Evolutionary conservation across 2,113 vertebrate species (phyloP).

Genomic region (Muntiacus muntjak): DNA sequence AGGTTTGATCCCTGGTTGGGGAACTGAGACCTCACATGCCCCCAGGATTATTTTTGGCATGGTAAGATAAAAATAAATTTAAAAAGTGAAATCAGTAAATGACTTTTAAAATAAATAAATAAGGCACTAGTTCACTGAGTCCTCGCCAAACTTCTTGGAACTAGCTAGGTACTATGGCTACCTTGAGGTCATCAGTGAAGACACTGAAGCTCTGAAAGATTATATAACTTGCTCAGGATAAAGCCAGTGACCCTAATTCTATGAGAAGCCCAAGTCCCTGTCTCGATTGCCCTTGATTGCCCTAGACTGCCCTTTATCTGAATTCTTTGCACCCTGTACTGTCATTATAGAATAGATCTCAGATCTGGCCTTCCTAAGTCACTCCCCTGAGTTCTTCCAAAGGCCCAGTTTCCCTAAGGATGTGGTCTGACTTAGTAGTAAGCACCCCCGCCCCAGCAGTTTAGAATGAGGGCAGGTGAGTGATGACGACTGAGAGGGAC

Average conservation of each 20-base stretch:
- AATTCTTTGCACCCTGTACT: not conserved
- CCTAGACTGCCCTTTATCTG: not conserved
- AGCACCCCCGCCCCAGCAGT: rapidly evolving
- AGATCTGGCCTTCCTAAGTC: not conserved
- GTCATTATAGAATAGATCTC: not conserved
- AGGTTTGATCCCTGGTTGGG: not conserved
- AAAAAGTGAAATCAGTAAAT: not conserved
- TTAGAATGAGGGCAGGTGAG: not conserved
- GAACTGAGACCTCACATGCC: not conserved
- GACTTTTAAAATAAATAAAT: not conserved
- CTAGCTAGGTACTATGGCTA: not conserved
- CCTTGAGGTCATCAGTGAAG: not conserved
- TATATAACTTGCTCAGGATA: not conserved
- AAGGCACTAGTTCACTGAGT: not conserved
- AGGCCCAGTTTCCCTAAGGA: not conserved
- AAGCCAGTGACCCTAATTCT: not conserved
- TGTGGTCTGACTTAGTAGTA: not conserved
- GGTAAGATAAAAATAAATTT: not conserved
- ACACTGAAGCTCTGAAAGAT: not conserved
- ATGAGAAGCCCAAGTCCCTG: not conserved
- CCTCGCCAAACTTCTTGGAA: not conserved
- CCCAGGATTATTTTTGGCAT: not conserved
- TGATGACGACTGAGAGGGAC: not conserved
- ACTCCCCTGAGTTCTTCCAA: not conserved
- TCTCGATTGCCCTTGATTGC: not conserved